These are phyloP conservation scores for Trichosurus vulpecula DNA, from an alignment of 2,797 vertebrate genomes.

Conservation along the genomic window DNA sequence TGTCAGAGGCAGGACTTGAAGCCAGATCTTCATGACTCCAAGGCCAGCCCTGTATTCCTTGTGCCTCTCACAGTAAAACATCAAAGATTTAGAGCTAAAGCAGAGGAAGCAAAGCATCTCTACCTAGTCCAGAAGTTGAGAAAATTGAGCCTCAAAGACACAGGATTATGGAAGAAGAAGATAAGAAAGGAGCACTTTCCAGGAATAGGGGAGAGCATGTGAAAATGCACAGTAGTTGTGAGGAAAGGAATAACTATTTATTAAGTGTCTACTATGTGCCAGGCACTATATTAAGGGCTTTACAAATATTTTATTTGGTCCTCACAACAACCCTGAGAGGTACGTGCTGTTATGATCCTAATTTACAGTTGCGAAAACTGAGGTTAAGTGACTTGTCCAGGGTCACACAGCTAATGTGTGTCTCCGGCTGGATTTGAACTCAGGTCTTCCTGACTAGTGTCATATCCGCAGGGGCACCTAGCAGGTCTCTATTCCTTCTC, in stretches of 20 bases:
- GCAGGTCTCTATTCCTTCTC: not conserved
- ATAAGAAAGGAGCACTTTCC: not conserved
- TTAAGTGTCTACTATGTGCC: not conserved
- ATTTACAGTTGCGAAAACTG: not conserved
- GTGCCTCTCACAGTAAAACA: not conserved
- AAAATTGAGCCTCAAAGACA: not conserved
- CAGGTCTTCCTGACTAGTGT: not conserved
- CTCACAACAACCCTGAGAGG: not conserved
- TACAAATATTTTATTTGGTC: not conserved
- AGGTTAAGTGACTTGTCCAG: not conserved
- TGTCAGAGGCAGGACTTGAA: conserved; percentile 7
- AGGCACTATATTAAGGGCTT: not conserved
- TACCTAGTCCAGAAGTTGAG: not conserved
- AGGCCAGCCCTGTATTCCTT: not conserved
- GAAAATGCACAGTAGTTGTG: not conserved
- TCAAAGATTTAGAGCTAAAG: no score
- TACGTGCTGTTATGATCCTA: not conserved
- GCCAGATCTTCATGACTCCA: not conserved
- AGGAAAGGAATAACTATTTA: no score
- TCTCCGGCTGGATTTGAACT: not conserved
- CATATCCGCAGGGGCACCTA: not conserved
- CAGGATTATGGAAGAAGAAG: not conserved
- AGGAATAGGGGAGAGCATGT: not conserved
- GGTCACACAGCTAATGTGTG: not conserved
- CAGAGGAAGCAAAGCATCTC: not conserved